Percentiles rank a stretch among this genome's conserved stretches.
These are phyloP conservation scores for Lathamus discolor DNA, from an alignment of 2,113 vertebrate genomes.

Conservation along the genomic window DNA sequence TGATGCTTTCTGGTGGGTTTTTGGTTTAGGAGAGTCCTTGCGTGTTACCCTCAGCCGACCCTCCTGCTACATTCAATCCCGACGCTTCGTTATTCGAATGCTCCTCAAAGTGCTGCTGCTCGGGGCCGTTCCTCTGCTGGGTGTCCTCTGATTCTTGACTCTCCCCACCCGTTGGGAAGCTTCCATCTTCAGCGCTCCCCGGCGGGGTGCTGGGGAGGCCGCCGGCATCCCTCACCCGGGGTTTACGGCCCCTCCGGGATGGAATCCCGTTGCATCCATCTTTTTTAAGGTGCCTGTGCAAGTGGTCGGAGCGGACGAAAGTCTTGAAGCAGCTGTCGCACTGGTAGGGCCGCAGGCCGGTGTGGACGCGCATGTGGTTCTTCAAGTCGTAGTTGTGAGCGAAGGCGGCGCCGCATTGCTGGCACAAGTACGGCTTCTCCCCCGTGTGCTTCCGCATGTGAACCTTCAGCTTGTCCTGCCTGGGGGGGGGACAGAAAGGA, in stretches of 20 bases:
- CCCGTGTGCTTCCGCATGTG: constrained; percentile 99
- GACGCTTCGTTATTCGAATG: constrained; percentile 47
- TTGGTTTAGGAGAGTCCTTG: constrained; percentile 76
- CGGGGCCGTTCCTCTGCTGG: not conserved
- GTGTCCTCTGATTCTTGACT: constrained; percentile 18
- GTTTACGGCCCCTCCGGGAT: constrained; percentile 89
- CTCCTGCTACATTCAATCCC: constrained; percentile 75
- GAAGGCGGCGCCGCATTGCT: constrained; percentile 95
- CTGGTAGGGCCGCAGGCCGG: constrained; percentile 96
- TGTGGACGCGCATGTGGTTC: constrained; percentile 99
- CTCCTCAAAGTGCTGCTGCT: constrained; percentile 78
- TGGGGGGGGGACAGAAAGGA: constrained; percentile 29
- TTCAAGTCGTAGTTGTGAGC: constrained; percentile 99
- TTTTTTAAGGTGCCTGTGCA: constrained; percentile 98
- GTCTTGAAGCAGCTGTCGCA: constrained; percentile 98
- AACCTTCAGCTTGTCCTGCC: constrained; percentile 99
- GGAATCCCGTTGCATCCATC: constrained; percentile 97
- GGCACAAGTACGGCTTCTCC: constrained; percentile 97
- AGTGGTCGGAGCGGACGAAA: constrained; percentile 97
- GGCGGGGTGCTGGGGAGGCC: not conserved
- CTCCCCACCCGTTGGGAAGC: not conserved
- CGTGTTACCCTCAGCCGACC: constrained; percentile 53
- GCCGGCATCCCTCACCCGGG: constrained; percentile 80
- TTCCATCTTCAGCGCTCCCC: constrained; percentile 26
- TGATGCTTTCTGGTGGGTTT: constrained; percentile 47